Base-by-base conservation (phyloP, 1,140 invertebrate species). In the Saccostrea glomerata region DNA sequence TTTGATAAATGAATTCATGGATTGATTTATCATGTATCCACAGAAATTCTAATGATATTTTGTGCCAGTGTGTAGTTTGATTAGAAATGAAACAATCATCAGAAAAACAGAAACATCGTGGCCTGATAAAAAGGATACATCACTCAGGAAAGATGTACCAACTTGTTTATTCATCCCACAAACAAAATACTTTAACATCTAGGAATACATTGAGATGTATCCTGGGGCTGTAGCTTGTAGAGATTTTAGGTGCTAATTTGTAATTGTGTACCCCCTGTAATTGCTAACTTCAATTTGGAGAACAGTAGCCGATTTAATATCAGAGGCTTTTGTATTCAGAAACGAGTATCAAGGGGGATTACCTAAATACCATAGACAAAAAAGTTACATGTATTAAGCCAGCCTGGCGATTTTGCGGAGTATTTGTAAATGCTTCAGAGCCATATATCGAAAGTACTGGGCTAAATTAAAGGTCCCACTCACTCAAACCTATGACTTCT, bases 271-370 rank as follows among this genome's bases (percentile, higher is more conserved):
- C 70, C 70, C 70, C 70, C 70, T 77, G 25, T n/a, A n/a, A n/a
- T n/a, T n/a, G n/a, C n/a, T n/a, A n/a, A n/a, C n/a, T 77, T 77
- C 70, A 77, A 77, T 77, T 77, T 77, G 70, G 70, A 77, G 70
- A 77, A 77, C 70, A 77, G 70, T 77, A 77, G 70, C 70, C 70
- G 70, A 30, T 77, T 77, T 77, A 36, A 77, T 77, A 77, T 77
- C 25, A 25, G 70, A 77, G 70, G 70, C 70, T 77, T 77, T 77
- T 77, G 70, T 77, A 77, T 77, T 77, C 70, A 77, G 70, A 30
- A 25, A 77, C 25, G 70, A 25, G 70, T 77, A 77, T 77, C 70
- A 77, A 77, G 70, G 25, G 25, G 70, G 70, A 77, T 77, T 77
- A 77, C 70, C 70, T 77, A 77, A 77, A 77, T 77, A 77, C 70